These are phyloP conservation scores for Sclerurus mexicanus DNA, from an alignment of 2,113 vertebrate genomes.

Conservation along the genomic window DNA sequence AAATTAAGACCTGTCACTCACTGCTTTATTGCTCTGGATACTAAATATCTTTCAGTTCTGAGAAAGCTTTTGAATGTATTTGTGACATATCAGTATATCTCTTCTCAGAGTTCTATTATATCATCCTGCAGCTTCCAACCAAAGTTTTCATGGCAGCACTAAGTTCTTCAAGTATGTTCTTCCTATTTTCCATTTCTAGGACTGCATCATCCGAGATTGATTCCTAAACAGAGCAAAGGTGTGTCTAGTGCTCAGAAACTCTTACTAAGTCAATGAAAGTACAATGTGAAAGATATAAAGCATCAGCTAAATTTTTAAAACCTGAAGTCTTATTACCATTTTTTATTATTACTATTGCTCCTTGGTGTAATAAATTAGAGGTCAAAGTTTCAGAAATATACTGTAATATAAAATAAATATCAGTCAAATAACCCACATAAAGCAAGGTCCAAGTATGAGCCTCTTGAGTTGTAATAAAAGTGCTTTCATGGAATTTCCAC, in stretches of 20 bases:
- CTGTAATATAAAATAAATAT: background rate
- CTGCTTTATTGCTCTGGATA: background rate
- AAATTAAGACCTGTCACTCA: background rate
- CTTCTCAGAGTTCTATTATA: background rate
- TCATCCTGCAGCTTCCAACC: background rate
- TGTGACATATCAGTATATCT: background rate
- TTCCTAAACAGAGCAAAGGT: background rate
- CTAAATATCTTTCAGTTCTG: background rate
- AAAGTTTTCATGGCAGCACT: background rate
- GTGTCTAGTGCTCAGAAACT: background rate
- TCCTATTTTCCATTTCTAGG: background rate
- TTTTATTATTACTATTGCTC: background rate
- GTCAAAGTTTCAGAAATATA: constrained; percentile 1
- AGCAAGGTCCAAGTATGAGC: background rate
- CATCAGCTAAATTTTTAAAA: background rate
- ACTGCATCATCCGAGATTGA: background rate
- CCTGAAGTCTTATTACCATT: background rate
- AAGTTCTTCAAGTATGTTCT: background rate
- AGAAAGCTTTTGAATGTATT: background rate
- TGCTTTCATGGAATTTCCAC: background rate
- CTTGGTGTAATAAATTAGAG: background rate
- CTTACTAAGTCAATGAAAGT: background rate
- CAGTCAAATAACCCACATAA: background rate
- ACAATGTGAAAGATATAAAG: background rate
- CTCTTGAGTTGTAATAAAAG: background rate